A percentile compares a stretch with the other conserved stretches of the same genome.
Conservation (phyloP, 92 coral and sea anemone species). For the Actinernus sp. region DNA sequence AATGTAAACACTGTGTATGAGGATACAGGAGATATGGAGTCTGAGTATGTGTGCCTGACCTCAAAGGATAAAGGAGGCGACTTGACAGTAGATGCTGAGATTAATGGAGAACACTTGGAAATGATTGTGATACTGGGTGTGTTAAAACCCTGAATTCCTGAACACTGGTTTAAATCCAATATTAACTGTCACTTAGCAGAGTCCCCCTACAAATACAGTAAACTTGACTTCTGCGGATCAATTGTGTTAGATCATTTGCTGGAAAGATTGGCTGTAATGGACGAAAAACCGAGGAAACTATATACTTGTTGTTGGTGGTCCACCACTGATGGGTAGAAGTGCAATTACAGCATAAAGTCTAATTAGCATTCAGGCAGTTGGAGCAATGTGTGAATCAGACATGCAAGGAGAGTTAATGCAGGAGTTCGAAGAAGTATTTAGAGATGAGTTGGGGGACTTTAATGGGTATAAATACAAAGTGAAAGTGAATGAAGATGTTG, state of each 20-base stretch:
- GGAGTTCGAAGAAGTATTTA: constrained; percentile 5
- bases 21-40: too few relatives aligned
- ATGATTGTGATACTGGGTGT: too few relatives aligned
- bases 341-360: constrained; percentile 18
- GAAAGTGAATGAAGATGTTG: constrained; percentile 6
- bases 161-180: too few relatives aligned
- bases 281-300: constrained; percentile 20
- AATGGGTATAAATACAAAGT: constrained; percentile 8
- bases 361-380: constrained; percentile 29
- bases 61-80: background rate
- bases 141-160: too few relatives aligned
- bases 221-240: constrained; percentile 16
- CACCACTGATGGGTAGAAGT: constrained; percentile 23
- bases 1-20: too few relatives aligned
- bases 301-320: constrained; percentile 30
- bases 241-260: constrained; percentile 6
- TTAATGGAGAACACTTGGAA: too few relatives aligned
- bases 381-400: too few relatives aligned
- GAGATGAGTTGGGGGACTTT: too few relatives aligned
- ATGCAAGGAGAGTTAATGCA: too few relatives aligned
- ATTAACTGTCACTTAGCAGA: constrained; percentile 3
- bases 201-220: too few relatives aligned
- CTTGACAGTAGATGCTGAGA: background rate
- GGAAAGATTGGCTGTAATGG: constrained; percentile 13
- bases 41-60: background rate